Evolutionary conservation across 2,797 vertebrate genomes (phyloP), one percentile per base, ranked within the genome.

Genomic region (Ispidina lecontei): DNA sequence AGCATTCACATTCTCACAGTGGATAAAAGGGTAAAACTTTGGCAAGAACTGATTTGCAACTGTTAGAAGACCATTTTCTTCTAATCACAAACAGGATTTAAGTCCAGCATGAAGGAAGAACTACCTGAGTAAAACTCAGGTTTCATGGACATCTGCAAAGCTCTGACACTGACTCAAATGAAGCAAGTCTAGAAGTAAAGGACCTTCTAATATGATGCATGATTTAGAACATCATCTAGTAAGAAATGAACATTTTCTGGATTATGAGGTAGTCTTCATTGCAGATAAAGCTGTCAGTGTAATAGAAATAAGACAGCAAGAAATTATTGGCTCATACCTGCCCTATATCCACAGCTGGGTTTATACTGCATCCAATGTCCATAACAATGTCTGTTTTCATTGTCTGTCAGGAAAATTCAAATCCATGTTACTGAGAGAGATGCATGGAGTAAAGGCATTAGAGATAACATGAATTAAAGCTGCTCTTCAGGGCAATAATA

Each of bases 341-440:
- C 70, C 98, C 98, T 87, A 97, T 93, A 92, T 98, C 97, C 82
- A 98, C 83, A 71, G 97, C 97, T 70, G 98, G 97, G 68, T 98
- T 98, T 93, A 98, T 97, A 72, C 98, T 98, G 91, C 18, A 51
- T 79, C 97, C 98, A 59, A 96, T 6, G 11, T 98, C 97, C 97
- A 98, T 97, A 86, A 98, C 97, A 44, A 98, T 98, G 76, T 98
- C 97, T 63, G 97, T 98, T 94, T 96, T 97, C 89, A 98, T 90
- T 60, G 96, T 98, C 98, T 98, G 90, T 86, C 39, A 87, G 78
- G 35, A 80, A 94, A 95, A 94, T 74, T 64, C 28, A 75, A 56
- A 75, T 33, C 75, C 39, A 5, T 44, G 46, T 77, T 70, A 88
- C 21, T n/a, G 39, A 56, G 7, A 84, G 5, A 80, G 12, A 85